These are phyloP conservation scores for Hydropsyche tenuis DNA, from an alignment of 1,140 invertebrate species.

Conservation along the genomic window DNA sequence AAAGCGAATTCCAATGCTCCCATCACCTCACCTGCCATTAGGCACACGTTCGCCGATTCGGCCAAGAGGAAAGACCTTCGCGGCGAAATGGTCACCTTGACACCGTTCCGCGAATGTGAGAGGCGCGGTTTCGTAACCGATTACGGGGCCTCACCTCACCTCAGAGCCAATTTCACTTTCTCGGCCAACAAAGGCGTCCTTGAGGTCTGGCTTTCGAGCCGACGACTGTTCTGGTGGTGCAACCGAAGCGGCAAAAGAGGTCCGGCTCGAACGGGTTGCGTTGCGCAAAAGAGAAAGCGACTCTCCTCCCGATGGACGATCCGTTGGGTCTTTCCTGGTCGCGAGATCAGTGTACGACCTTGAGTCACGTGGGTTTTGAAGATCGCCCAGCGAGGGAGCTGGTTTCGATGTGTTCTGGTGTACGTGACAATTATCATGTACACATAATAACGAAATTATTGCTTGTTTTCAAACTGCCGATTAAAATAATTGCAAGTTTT, in stretches of 20 bases:
- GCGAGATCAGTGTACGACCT: neutral
- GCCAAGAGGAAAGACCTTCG: conserved; percentile 15
- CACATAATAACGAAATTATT: no score
- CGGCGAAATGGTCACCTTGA: conserved; percentile 15
- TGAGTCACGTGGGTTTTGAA: neutral
- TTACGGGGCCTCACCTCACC: no score
- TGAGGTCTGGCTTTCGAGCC: conserved; percentile 2
- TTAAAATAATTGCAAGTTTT: no score
- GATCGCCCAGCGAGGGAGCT: no score
- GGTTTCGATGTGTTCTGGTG: no score
- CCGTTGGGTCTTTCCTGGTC: neutral
- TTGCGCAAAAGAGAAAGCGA: conserved; percentile 19
- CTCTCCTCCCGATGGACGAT: neutral
- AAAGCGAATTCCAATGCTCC: no score
- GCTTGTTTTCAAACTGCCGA: no score
- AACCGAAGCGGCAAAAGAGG: neutral
- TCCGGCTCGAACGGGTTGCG: neutral
- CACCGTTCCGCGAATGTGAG: neutral
- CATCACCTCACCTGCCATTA: no score
- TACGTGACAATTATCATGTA: no score
- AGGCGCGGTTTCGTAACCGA: neutral
- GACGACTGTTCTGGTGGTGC: neutral
- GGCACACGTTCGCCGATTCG: neutral
- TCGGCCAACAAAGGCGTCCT: neutral
- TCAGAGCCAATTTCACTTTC: neutral